Evolutionary conservation across 1,140 invertebrate genomes (phyloP), one percentile per base, ranked within the genome.

Genomic region (Heliothis subflexa): DNA sequence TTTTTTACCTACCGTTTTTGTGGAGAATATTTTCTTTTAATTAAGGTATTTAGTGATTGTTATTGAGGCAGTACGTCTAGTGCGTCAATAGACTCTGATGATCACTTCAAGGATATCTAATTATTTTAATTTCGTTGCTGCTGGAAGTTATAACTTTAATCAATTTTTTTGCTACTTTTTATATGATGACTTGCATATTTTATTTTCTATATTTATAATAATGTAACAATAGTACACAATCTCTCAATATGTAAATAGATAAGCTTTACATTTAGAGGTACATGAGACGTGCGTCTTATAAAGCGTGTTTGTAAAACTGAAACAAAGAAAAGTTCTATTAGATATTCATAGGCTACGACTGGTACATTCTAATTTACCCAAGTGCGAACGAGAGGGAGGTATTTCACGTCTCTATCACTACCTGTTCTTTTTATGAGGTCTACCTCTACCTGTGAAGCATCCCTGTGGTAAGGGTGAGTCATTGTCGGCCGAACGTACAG

Each of bases 321-420:
- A 77, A 81, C 79, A 81, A 79, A 79, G 68, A 78, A 80, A 73
- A 72, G 57, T 74, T 66, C 47, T 9, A 64, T 81, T 81, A 64
- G 55, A 78, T 81, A 81, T 81, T 78, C 79, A 81, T 81, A 68
- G 72, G 49, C 70, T 68, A 76, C 62, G 45, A 47, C 16, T 49
- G 40, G 54, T 52, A 76, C 62, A 61, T 75, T 45, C 72, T 55
- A 77, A 77, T 77, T 77, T 77, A 77, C 62, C 55, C 66, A 18
- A 18, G 74, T 77, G 54, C 45, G 68, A 81, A 59, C n/a, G 79
- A 72, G 59, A 73, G 9, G 33, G 33, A 12, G 0, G 55, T 62
- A 78, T 59, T 1, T 11, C 10, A 12, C 50, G n/a, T 77, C 74
- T 77, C 62, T 68, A 21, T 76, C 59, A 52, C 47, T 77, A 77